Percentiles rank a stretch among this genome's conserved stretches.
Conservation (phyloP, 2,797 vertebrate genomes). For the Selene dorsalis region DNA sequence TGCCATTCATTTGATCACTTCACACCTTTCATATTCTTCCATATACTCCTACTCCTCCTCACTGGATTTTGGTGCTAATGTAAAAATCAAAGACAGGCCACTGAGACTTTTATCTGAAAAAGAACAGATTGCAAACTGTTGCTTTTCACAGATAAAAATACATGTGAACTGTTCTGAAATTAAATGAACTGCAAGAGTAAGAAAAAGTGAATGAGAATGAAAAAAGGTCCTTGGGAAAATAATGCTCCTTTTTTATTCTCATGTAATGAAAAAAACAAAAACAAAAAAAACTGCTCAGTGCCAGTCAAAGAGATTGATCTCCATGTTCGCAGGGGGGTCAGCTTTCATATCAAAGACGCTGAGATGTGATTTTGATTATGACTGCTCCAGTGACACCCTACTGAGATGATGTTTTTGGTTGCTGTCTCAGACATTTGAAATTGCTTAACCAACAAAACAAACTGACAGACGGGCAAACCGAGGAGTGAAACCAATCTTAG, state of each 20-base stretch:
- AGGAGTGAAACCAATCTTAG: slow-evolving; percentile 43
- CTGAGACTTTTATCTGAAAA: slow-evolving; percentile 25
- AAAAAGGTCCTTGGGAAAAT: slow-evolving; percentile 60
- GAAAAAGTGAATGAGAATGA: slow-evolving; percentile 43
- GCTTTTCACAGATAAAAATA: slow-evolving; percentile 24
- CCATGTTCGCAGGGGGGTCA: slow-evolving; percentile 81
- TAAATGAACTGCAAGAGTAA: slow-evolving; percentile 49
- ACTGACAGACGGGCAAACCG: slow-evolving; percentile 51
- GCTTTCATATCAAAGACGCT: slow-evolving; percentile 82
- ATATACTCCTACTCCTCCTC: slow-evolving; percentile 2
- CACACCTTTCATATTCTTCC: slow-evolving; percentile 8
- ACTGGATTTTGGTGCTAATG: not conserved
- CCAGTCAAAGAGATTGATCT: slow-evolving; percentile 87
- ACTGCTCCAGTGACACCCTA: slow-evolving; percentile 80
- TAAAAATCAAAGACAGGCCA: slow-evolving; percentile 23
- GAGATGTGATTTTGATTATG: slow-evolving; percentile 86
- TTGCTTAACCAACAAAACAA: slow-evolving; percentile 74
- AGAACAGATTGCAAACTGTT: slow-evolving; percentile 19
- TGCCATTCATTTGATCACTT: slow-evolving; percentile 27
- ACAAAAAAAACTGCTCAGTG: slow-evolving; percentile 61
- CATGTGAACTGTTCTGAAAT: slow-evolving; percentile 36
- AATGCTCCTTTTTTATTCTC: slow-evolving; percentile 68
- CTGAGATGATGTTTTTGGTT: slow-evolving; percentile 81
- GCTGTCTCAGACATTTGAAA: slow-evolving; percentile 73
- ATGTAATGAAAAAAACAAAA: slow-evolving; percentile 45